Conservation (phyloP, 2,888 invertebrate genomes). For the Drosophila pseudotalamancana region DNA sequence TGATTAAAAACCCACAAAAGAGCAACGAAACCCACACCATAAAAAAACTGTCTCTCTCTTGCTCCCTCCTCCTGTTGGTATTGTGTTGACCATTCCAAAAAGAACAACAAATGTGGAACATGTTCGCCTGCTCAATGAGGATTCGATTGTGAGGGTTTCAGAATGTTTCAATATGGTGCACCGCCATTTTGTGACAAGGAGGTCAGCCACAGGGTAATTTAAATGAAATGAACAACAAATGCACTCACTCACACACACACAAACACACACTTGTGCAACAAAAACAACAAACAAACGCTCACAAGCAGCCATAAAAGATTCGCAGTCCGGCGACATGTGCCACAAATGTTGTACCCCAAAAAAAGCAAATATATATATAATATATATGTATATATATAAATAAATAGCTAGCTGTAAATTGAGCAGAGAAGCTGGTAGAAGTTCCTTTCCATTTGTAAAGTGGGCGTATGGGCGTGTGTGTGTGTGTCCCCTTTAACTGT, state of each 20-base stretch:
- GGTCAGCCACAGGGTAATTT: constrained; percentile 78
- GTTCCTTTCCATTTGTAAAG: constrained; percentile 31
- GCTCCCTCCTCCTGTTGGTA: constrained; percentile 2
- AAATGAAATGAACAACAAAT: constrained; percentile 79
- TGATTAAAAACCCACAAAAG: constrained; percentile 79
- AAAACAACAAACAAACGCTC: constrained; percentile 30
- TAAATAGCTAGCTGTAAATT: constrained; percentile 75
- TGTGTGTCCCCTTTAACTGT: constrained; percentile 11
- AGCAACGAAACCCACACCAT: constrained; percentile 20
- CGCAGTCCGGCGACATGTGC: constrained; percentile 65
- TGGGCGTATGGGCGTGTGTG: background rate
- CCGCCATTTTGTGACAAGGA: constrained; percentile 69
- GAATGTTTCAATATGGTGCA: constrained; percentile 72
- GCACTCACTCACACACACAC: constrained; percentile 57
- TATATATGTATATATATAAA: constrained; percentile 7
- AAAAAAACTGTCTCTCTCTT: constrained; percentile 3
- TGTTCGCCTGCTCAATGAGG: constrained; percentile 55
- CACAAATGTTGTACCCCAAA: constrained; percentile 63
- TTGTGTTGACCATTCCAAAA: constrained; percentile 38
- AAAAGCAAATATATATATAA: constrained; percentile 8
- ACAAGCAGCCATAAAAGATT: constrained; percentile 35
- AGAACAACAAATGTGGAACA: background rate
- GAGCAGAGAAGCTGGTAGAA: constrained; percentile 49
- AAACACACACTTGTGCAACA: constrained; percentile 40
- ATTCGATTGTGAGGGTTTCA: constrained; percentile 62